Base-by-base conservation (phyloP, 92 coral and sea anemone genomes). In the Epizoanthus fatuus region DNA sequence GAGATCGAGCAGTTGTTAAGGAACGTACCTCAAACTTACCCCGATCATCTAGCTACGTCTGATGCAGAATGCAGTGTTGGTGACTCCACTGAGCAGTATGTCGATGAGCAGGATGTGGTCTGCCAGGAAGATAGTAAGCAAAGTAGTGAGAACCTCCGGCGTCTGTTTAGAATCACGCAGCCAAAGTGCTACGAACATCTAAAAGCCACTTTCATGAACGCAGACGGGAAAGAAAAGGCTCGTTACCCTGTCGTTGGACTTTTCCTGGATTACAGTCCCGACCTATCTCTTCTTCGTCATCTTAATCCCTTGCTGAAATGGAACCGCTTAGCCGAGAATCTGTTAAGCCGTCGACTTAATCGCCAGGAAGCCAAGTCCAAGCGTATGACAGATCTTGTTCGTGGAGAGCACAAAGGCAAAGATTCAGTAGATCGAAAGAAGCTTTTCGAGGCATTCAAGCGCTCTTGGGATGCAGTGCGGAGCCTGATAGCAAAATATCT, bases 381-480 rank as follows among this genome's bases (percentile, higher is more conserved):
- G 63, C 81, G 68, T 74, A 97, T 97, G 32, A 84, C 84, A 16
- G 99, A 97, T 55, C 83, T 89, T 73, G 90, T 97, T 62, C 86
- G 90, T 62, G 86, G 79, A 5, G 83, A 84, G 69, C 55, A 83
- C 65, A 37, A 78, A 63, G 79, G 80, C 4, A 86, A 75, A 66
- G 90, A 90, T 40, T 75, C 38, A 17, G 81, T 51, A 32, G 86
- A 74, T 13, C 56, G 74, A 63, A 85, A 17, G 57, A 84, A 91
- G 66, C 74, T 75, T 63, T 97, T 97, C 51, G 79, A 90, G 0
- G 80, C 83, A 57, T 97, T 97, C 86, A 87, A 87, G 60, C 32
- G 52, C 72, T 95, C 99, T 8, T 95, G 98, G 98, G 90, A 95
- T 58, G 74, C 81, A 22, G 81, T 93, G 69, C 97, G 93, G 32